Base-by-base conservation (phyloP, 2,113 vertebrate species). In the Chascanopsetta lugubris region DNA sequence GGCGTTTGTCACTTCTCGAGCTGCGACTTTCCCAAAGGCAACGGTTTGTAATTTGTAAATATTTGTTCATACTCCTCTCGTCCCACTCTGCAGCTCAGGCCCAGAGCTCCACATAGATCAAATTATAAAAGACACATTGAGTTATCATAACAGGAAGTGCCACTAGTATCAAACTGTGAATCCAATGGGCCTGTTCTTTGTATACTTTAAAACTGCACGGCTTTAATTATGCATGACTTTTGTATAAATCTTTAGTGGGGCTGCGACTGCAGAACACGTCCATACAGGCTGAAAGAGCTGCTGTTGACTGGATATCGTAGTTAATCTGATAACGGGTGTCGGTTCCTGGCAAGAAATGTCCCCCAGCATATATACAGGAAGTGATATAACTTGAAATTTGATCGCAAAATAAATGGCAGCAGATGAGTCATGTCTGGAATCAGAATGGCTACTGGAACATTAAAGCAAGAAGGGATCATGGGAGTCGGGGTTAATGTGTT, bases 11-110 rank as follows among this genome's bases (percentile, higher is more conserved):
- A 26, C n/a, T 79, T 82, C 38, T 67, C 32, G 26, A 18, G 8
- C 65, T 60, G 43, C 61, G 78, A 76, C 71, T 38, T 83, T 82
- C 71, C 76, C 42, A 56, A 74, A 76, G 69, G 80, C 75, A 54
- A 43, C 47, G 38, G 13, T 80, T 64, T 75, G 51, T 42, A n/a
- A 54, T 65, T 65, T 72, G 47, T 61, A 84, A 78, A 87, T 83
- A 64, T 79, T 79, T 70, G 47, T 26, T 21, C 2, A 10, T 34
- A 13, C 32, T 60, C 29, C 21, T 34, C 17, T 6, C 29, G 4
- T 30, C 8, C 8, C 29, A 34, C 18, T 24, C 13, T 24, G 53
- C 47, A 56, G 53, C 74, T 50, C 27, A 75, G 43, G 68, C 43
- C 50, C 30, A 75, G 32, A 71, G 50, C 50, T 47, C 47, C 18